Percentiles rank a stretch among this genome's conserved stretches.
Evolutionary conservation across 53 echinoderm and acorn worm species (phyloP).

Genomic region (Antedon mediterranea): DNA sequence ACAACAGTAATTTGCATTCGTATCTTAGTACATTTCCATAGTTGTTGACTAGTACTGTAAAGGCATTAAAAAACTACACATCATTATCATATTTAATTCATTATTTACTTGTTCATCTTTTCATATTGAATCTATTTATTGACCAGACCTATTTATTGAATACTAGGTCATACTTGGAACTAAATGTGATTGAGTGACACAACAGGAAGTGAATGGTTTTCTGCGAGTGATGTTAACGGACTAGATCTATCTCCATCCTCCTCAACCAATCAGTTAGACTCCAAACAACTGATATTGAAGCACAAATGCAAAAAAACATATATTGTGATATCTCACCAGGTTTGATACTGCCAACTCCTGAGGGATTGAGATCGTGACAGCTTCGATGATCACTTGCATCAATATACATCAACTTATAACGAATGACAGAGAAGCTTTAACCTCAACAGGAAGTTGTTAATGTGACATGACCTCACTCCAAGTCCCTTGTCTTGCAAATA

Average conservation of each 20-base stretch:
- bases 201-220: background rate
- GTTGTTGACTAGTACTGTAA: too few relatives aligned
- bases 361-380: background rate
- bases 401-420: slow-evolving; percentile 1
- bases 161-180: too few relatives aligned
- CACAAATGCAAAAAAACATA: background rate
- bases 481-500: background rate
- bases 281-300: background rate
- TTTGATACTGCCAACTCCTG: background rate
- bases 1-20: too few relatives aligned
- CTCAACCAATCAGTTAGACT: background rate
- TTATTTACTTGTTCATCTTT: too few relatives aligned
- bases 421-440: background rate
- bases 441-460: background rate
- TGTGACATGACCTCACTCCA: background rate
- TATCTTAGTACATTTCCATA: too few relatives aligned
- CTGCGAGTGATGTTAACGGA: background rate
- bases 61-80: too few relatives aligned
- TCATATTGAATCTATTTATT: too few relatives aligned
- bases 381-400: background rate
- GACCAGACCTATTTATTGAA: background rate
- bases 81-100: too few relatives aligned
- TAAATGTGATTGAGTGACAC: background rate
- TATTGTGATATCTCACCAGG: background rate
- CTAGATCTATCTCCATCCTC: background rate